Percentiles rank a stretch among this genome's conserved stretches.
These are phyloP conservation scores for Lagothrix lagotricha DNA, from an alignment of 2,797 vertebrate genomes.

Conservation along the genomic window DNA sequence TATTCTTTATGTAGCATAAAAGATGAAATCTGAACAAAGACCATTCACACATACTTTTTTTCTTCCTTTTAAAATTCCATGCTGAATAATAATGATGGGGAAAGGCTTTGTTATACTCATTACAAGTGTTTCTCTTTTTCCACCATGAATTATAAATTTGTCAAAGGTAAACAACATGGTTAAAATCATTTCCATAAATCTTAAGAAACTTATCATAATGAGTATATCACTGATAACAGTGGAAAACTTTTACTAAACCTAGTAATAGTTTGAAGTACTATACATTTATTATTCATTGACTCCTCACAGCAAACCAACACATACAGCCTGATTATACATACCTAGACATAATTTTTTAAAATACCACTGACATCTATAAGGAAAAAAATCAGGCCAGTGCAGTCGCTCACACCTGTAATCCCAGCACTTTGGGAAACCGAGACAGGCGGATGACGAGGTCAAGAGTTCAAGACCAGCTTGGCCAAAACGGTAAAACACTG, in stretches of 20 bases:
- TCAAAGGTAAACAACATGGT: constrained; percentile 33
- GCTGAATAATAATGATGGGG: neutral
- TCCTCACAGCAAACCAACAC: constrained; percentile 48
- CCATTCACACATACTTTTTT: neutral
- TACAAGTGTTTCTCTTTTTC: neutral
- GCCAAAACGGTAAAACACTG: neutral
- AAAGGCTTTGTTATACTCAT: neutral
- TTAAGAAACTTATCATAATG: constrained; percentile 26
- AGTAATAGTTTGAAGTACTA: constrained; percentile 26
- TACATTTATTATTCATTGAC: constrained; percentile 3
- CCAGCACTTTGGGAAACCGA: neutral
- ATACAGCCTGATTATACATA: constrained; percentile 14
- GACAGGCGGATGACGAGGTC: neutral
- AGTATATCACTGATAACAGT: neutral
- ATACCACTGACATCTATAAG: constrained; percentile 10
- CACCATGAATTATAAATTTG: constrained; percentile 3
- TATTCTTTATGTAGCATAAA: neutral
- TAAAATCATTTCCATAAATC: constrained; percentile 37
- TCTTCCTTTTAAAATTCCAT: neutral
- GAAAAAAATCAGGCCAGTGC: neutral
- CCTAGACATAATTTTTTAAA: neutral
- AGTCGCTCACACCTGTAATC: neutral
- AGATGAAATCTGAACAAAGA: constrained; percentile 12
- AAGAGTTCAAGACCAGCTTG: neutral
- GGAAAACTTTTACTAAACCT: constrained; percentile 44